Percentiles rank a stretch among this genome's conserved stretches.
Conservation (phyloP, 2,113 vertebrate species). For the Axis porcinus region DNA sequence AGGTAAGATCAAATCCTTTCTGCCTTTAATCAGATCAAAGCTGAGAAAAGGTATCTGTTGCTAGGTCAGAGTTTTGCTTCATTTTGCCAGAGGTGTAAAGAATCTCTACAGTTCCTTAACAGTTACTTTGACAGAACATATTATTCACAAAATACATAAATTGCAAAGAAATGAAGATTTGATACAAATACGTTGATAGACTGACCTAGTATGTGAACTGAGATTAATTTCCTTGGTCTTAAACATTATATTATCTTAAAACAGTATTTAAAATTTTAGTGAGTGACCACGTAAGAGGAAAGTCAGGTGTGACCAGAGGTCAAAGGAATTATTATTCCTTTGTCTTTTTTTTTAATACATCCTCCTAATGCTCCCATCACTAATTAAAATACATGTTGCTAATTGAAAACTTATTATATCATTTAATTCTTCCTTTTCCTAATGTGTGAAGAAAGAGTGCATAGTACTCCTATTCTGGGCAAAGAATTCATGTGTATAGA, state of each 20-base stretch:
- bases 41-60: background rate
- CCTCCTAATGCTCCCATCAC: background rate
- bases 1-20: background rate
- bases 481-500: background rate
- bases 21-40: background rate
- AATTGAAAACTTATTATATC: background rate
- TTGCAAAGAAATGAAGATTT: background rate
- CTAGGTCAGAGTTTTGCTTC: background rate
- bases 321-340: background rate
- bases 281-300: background rate
- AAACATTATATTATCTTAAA: background rate
- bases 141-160: background rate
- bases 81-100: background rate
- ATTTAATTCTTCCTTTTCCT: background rate
- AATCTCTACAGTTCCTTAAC: background rate
- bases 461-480: background rate
- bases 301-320: background rate
- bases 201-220: background rate
- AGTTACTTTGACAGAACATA: background rate
- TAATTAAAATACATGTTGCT: background rate
- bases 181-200: background rate
- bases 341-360: background rate
- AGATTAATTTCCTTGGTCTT: background rate
- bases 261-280: background rate
- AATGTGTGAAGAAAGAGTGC: background rate